Conservation (phyloP, 2,888 invertebrate genomes). For the Crematogaster levior region DNA sequence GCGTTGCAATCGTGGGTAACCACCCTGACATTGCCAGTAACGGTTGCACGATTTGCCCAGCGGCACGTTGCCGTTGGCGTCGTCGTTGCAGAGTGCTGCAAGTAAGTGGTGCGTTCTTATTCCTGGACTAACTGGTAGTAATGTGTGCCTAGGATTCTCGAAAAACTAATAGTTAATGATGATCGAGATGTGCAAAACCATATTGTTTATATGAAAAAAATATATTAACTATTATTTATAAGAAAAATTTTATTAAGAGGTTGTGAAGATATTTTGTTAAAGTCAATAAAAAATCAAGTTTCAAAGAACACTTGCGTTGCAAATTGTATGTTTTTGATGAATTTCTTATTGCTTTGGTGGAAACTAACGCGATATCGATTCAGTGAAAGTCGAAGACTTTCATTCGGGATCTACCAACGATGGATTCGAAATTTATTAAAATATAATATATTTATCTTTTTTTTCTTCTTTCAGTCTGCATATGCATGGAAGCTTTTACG, state of each 20-base stretch:
- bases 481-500: neutral
- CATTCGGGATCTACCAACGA: neutral
- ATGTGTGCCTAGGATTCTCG: neutral
- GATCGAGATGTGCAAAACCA: neutral
- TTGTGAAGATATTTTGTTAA: neutral
- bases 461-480: neutral
- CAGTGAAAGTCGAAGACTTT: conserved; percentile 32
- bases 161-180: neutral
- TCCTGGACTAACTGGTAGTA: neutral
- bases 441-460: conserved; percentile 7
- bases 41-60: conserved; percentile 97
- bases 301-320: neutral
- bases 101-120: conserved; percentile 69
- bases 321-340: neutral
- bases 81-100: conserved; percentile 95
- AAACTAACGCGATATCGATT: neutral
- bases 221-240: too few relatives aligned
- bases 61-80: conserved; percentile 96
- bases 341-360: neutral
- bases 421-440: neutral
- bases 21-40: conserved; percentile 98
- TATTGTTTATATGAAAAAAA: neutral
- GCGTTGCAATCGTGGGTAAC: conserved; percentile 95
- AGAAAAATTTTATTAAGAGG: neutral
- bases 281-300: neutral